Base-by-base conservation (phyloP, 23 tunicate genomes). In the Halocynthia aurantium region DNA sequence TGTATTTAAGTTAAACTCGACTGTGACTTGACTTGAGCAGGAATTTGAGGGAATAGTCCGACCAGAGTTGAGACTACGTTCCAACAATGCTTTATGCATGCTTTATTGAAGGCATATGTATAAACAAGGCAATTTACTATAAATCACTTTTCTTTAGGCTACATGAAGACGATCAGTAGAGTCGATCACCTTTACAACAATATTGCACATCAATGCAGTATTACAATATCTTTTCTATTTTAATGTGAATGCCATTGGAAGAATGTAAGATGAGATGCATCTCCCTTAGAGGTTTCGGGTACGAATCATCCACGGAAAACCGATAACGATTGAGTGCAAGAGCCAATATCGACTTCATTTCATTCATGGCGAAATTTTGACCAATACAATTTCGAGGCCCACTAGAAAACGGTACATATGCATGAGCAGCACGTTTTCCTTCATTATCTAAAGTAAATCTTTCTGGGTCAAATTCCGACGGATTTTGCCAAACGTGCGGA, bases 351-450 rank as follows among this genome's bases (percentile, higher is more conserved):
- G 55, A 40, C 55, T 74, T 74, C 78, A 74, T 74, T 74, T 74
- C 78, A 22, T 74, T 74, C 78, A 74, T 74, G 10, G 78, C 78
- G 7, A 74, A 52, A 52, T 74, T 74, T 55, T 74, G 78, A 8
- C 78, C 78, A 22, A 74, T 74, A 63, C 78, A 74, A 12, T 74
- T 74, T 74, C 62, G 61, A 7, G 78, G 78, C 54, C 78, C 78
- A 20, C 63, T 20, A 21, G 78, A 74, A 55, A 74, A 74, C 13
- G 78, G 78, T 55, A 74, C 8, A 22, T 74, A 74, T 7, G 78
- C 78, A 53, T 74, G 62, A 7, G 78, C 21, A 7, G 78, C 54
- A n/a, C 78, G 11, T 7, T 52, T 74, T 9, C 18, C 61, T 50
- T 13, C 22, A 52, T 74, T 55, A 7, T 74, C 78, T 10, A 10